Conservation (phyloP, 2,888 invertebrate species). For the Tenthredo notha region DNA sequence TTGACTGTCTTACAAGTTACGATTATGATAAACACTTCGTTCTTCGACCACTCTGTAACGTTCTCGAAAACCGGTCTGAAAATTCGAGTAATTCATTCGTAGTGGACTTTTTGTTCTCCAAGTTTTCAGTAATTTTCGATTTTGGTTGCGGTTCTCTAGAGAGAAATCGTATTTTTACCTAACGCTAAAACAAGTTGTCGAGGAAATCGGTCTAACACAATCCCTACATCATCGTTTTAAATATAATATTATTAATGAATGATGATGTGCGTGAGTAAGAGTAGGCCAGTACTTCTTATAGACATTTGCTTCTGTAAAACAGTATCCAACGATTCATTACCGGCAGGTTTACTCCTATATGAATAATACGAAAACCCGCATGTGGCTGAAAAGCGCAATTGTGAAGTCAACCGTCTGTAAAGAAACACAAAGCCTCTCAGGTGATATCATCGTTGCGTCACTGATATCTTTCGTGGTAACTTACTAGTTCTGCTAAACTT, state of each 20-base stretch:
- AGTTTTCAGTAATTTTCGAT: not conserved
- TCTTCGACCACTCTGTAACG: not conserved
- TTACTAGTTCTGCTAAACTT: not conserved
- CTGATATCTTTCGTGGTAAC: not conserved
- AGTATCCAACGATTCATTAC: not conserved
- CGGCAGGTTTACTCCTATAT: not conserved
- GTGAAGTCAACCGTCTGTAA: not conserved
- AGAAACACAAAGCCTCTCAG: not conserved
- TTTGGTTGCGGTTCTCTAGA: too few relatives aligned
- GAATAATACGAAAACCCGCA: not conserved
- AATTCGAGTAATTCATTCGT: not conserved
- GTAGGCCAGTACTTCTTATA: not conserved
- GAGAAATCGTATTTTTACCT: not conserved
- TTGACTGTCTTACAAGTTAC: not conserved
- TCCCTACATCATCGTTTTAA: not conserved
- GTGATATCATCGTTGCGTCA: not conserved
- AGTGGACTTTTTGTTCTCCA: not conserved
- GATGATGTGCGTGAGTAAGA: not conserved
- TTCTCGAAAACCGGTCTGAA: too few relatives aligned
- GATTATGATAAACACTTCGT: not conserved
- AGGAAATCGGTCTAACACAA: not conserved
- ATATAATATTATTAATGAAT: not conserved
- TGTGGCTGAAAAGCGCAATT: not conserved
- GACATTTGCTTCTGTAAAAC: not conserved
- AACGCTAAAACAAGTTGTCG: not conserved